Conservation (phyloP, 2,797 vertebrate species). For the Syndactyla subalaris region DNA sequence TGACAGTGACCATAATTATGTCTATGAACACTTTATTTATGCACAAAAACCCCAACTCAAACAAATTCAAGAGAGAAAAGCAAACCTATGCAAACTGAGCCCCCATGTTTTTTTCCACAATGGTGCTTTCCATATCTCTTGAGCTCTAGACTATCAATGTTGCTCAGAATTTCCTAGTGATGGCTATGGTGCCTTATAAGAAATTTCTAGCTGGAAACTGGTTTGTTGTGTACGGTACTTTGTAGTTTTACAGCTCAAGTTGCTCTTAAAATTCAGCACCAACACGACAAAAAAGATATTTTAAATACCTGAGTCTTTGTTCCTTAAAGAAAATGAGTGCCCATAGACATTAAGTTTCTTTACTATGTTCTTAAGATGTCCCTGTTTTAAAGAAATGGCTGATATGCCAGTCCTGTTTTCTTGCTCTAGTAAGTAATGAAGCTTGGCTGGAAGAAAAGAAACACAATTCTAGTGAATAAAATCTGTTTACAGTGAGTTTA, state of each 20-base stretch:
- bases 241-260: background rate
- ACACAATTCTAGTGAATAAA: background rate
- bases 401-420: background rate
- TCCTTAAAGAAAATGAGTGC: background rate
- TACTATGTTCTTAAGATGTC: background rate
- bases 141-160: background rate
- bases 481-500: conserved; percentile 11
- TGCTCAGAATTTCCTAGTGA: background rate
- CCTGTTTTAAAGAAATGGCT: background rate
- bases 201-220: background rate
- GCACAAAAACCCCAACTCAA: background rate
- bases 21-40: background rate
- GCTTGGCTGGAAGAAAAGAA: background rate
- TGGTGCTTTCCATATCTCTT: background rate
- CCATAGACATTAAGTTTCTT: background rate
- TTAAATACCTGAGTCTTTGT: background rate
- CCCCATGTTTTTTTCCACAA: background rate
- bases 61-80: background rate
- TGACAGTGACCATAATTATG: background rate
- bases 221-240: background rate
- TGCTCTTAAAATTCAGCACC: background rate
- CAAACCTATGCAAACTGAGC: background rate
- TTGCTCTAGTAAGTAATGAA: background rate
- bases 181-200: background rate
- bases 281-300: background rate